These are phyloP conservation scores for Lampris megalopsis DNA, from an alignment of 2,113 vertebrate species.

Conservation along the genomic window DNA sequence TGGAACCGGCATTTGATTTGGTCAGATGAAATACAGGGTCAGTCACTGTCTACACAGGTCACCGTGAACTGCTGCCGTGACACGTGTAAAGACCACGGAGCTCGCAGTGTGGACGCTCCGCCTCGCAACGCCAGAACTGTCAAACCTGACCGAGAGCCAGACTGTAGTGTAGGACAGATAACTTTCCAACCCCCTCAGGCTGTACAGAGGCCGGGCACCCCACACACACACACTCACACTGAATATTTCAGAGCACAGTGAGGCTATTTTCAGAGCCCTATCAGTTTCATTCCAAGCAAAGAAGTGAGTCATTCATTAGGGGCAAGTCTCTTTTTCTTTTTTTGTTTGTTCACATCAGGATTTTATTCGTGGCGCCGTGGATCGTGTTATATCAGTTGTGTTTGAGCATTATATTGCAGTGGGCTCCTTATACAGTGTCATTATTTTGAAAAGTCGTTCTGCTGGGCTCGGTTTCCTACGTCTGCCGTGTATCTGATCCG, in stretches of 20 bases:
- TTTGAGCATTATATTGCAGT: conserved; percentile 43
- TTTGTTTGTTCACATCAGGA: conserved; percentile 54
- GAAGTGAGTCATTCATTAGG: conserved; percentile 61
- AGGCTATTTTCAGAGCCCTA: conserved; percentile 75
- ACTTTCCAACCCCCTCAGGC: conserved; percentile 44
- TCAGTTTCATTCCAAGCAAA: conserved; percentile 70
- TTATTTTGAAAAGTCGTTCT: background rate
- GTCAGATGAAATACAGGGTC: conserved; percentile 56
- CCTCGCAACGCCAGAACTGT: conserved; percentile 38
- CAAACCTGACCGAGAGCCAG: conserved; percentile 59
- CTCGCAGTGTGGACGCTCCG: conserved; percentile 44
- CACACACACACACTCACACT: conserved; percentile 49
- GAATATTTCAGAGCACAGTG: conserved; percentile 75
- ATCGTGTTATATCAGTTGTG: conserved; percentile 66
- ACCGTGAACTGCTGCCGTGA: conserved; percentile 20
- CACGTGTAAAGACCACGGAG: conserved; percentile 30
- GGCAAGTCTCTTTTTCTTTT: conserved; percentile 31
- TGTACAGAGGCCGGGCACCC: conserved; percentile 46
- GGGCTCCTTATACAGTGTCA: conserved; percentile 8
- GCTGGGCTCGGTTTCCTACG: background rate
- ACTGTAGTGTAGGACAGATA: conserved; percentile 51
- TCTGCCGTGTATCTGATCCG: background rate
- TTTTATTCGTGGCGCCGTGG: conserved; percentile 67
- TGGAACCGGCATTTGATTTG: conserved; percentile 61
- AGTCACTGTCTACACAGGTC: conserved; percentile 39